A percentile compares a stretch with the other conserved stretches of the same genome.
These are phyloP conservation scores for Lydus trimaculatus DNA, from an alignment of 2,888 invertebrate species.

Conservation along the genomic window DNA sequence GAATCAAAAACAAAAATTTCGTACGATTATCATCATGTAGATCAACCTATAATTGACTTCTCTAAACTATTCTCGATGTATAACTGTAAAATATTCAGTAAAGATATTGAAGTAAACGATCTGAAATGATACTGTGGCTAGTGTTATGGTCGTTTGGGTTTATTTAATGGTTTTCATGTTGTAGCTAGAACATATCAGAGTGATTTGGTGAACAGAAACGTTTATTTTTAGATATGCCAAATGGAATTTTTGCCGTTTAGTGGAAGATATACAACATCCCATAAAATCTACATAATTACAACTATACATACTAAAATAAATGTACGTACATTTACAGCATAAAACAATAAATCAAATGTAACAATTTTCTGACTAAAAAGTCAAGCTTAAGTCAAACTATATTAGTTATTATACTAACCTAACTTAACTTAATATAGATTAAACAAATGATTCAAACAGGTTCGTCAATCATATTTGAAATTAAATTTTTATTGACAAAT, in stretches of 20 bases:
- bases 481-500: conserved; percentile 61
- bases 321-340: conserved; percentile 25
- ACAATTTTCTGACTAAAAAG: conserved; percentile 27
- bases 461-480: conserved; percentile 60
- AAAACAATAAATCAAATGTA: conserved; percentile 43
- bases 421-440: conserved; percentile 36
- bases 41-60: neutral
- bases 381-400: conserved; percentile 35
- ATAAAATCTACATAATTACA: conserved; percentile 40
- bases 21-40: neutral
- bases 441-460: conserved; percentile 55
- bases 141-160: neutral
- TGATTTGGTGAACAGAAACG: neutral
- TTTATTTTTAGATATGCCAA: conserved; percentile 4
- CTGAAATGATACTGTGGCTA: neutral
- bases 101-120: neutral
- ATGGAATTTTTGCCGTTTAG: neutral
- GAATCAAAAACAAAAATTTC: conserved; percentile 17
- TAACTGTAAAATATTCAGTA: neutral
- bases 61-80: neutral
- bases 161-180: neutral
- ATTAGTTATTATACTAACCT: conserved; percentile 39
- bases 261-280: conserved; percentile 39
- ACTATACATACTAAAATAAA: conserved; percentile 20
- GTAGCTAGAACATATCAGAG: neutral